Conservation (phyloP, 2,113 vertebrate genomes). For the Pteropus alecto region DNA sequence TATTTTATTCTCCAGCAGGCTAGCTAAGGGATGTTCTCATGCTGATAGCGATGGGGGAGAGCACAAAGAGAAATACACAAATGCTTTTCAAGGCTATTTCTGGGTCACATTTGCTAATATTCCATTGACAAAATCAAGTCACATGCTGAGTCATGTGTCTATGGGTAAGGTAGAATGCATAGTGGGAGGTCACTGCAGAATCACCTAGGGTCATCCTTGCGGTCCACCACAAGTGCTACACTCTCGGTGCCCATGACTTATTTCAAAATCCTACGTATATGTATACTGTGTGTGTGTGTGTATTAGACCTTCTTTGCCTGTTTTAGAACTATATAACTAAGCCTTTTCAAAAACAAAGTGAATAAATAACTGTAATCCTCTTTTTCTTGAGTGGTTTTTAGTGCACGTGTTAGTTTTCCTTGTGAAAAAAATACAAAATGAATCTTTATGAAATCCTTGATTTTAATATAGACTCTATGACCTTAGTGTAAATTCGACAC, state of each 20-base stretch:
- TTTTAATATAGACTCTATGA: not conserved
- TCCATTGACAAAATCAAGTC: not conserved
- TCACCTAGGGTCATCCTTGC: not conserved
- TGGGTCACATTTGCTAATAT: not conserved
- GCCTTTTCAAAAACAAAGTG: not conserved
- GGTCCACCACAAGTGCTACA: too few relatives aligned
- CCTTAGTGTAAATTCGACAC: not conserved
- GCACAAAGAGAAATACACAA: not conserved
- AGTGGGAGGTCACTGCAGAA: too few relatives aligned
- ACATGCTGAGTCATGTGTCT: not conserved
- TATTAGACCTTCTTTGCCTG: not conserved
- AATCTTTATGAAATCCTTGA: not conserved
- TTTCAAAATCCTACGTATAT: not conserved
- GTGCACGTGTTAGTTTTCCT: not conserved
- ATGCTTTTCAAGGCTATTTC: not conserved
- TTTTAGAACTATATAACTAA: not conserved
- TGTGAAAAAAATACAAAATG: not conserved
- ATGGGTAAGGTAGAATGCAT: accelerated
- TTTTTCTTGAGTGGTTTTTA: not conserved
- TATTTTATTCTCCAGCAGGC: not conserved
- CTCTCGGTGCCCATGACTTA: too few relatives aligned
- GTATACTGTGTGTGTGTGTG: too few relatives aligned
- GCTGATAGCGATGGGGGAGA: not conserved
- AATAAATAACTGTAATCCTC: not conserved
- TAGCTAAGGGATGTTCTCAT: not conserved